These are phyloP conservation scores for Ctena decussata DNA, from an alignment of 2,888 invertebrate genomes.

Conservation along the genomic window DNA sequence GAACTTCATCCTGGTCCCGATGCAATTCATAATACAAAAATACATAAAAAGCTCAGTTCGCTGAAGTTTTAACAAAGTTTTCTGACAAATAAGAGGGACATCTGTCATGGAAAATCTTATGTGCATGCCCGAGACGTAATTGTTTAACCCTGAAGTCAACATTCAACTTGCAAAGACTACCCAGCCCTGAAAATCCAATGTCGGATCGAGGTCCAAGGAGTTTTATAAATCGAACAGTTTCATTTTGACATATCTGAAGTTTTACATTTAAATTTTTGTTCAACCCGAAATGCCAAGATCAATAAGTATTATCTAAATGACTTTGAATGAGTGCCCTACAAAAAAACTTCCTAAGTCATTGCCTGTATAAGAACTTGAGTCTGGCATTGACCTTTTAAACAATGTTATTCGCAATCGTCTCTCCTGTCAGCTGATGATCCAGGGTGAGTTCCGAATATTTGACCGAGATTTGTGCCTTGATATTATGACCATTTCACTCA, in stretches of 20 bases:
- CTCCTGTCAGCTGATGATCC: conserved; percentile 17
- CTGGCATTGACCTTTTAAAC: background rate
- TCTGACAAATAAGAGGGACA: background rate
- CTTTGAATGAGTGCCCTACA: background rate
- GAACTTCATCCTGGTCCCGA: too few relatives aligned
- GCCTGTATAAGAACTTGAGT: conserved; percentile 20
- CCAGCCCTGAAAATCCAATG: background rate
- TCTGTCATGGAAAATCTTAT: background rate
- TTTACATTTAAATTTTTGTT: background rate
- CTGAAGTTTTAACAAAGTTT: background rate
- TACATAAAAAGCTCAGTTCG: too few relatives aligned
- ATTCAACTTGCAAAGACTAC: background rate
- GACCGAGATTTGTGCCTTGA: background rate
- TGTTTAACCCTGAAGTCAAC: too few relatives aligned
- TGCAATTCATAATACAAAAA: too few relatives aligned
- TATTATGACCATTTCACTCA: conserved; percentile 19
- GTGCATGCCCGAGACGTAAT: background rate
- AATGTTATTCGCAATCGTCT: conserved; percentile 18
- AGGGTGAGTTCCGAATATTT: conserved; percentile 1
- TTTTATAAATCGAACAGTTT: background rate
- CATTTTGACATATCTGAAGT: background rate
- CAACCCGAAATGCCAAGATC: background rate
- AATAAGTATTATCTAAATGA: background rate
- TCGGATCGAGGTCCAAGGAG: background rate
- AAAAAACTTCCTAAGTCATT: background rate